These are phyloP conservation scores for Ammodytes marinus DNA, from an alignment of 2,113 vertebrate species.

Conservation along the genomic window DNA sequence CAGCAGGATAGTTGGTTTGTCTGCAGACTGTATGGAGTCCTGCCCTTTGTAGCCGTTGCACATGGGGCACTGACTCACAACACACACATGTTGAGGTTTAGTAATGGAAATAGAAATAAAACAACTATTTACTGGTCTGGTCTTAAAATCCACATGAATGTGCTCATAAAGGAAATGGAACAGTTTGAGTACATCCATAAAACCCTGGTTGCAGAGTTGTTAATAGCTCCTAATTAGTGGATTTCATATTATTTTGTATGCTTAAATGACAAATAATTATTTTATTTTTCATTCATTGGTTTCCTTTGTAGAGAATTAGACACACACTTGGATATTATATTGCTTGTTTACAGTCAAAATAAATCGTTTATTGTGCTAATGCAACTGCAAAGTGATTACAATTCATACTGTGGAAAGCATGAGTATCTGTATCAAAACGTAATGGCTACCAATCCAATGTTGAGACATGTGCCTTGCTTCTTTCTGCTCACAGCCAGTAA, in stretches of 20 bases:
- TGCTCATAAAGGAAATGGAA: conserved; percentile 7
- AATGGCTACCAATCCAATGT: not conserved
- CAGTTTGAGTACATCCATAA: not conserved
- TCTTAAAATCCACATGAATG: conserved; percentile 28
- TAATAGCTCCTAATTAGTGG: not conserved
- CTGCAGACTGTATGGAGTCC: not conserved
- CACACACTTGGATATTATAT: not conserved
- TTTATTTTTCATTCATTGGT: not conserved
- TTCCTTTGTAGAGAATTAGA: not conserved
- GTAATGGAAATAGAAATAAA: conserved; percentile 50
- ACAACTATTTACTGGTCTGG: conserved; percentile 39
- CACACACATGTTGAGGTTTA: conserved; percentile 2
- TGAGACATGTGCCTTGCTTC: not conserved
- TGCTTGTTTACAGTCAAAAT: not conserved
- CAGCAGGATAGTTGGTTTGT: conserved; percentile 10
- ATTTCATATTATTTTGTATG: not conserved
- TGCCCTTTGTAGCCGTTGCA: not conserved
- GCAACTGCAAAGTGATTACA: not conserved
- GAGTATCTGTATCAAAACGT: not conserved
- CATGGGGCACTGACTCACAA: conserved; percentile 2
- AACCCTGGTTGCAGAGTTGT: not conserved
- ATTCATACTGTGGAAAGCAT: not conserved
- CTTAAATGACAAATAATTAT: not conserved
- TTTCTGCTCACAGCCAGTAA: not conserved
- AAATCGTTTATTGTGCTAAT: not conserved